Percentiles rank a stretch among this genome's conserved stretches.
Evolutionary conservation across 1,140 invertebrate species (phyloP).

Genomic region (Luehdorfia chinensis): DNA sequence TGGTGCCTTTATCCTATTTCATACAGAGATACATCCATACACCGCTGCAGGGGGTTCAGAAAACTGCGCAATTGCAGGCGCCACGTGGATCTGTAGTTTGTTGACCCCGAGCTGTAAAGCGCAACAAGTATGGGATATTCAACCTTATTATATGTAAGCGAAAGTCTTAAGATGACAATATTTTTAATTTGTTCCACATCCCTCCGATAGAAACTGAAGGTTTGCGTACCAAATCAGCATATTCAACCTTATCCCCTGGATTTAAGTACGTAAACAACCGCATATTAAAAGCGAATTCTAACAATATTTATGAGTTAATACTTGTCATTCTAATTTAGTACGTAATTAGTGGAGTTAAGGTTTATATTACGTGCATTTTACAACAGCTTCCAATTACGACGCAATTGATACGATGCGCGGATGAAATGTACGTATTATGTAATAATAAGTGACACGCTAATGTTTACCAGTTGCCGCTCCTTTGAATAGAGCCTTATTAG

Average conservation of each 20-base stretch:
- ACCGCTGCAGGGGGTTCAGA: conserved; percentile 61
- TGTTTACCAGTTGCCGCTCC: conserved; percentile 3
- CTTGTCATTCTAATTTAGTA: neutral
- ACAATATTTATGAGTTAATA: neutral
- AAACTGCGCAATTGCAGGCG: conserved; percentile 65
- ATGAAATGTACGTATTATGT: conserved; percentile 9
- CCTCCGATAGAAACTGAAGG: neutral
- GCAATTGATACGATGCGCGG: conserved; percentile 10
- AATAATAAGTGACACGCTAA: conserved; percentile 11
- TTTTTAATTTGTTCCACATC: conserved; percentile 8
- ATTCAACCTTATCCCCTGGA: neutral
- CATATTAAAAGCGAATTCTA: neutral
- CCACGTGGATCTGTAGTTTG: conserved; percentile 56
- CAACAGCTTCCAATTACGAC: conserved; percentile 12
- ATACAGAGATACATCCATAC: conserved; percentile 42
- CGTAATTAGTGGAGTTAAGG: neutral
- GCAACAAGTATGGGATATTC: conserved; percentile 12
- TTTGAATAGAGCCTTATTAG: conserved; percentile 1
- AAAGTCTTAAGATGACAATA: conserved; percentile 3
- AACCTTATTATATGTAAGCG: conserved; percentile 17
- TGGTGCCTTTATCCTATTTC: conserved; percentile 34
- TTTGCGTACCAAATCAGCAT: neutral
- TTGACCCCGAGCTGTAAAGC: conserved; percentile 37
- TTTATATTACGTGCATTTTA: neutral
- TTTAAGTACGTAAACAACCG: conserved; percentile 2